phyloP scores from a whole-genome alignment of 1,140 invertebrate species.

The Ephestia elutella region DNA sequence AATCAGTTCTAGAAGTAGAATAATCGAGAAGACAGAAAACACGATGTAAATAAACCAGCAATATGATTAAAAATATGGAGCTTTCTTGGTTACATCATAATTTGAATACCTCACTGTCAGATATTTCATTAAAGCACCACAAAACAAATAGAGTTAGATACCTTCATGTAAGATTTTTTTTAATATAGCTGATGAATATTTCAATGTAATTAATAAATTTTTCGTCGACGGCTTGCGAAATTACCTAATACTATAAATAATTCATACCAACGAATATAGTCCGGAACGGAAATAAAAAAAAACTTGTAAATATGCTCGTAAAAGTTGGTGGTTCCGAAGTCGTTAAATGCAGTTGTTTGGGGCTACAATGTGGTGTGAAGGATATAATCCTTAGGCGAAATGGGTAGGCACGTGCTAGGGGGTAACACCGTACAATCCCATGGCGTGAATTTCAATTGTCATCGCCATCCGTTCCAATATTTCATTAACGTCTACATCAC shows the following conservation, averaged over 20 bases:
- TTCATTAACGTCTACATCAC: not conserved
- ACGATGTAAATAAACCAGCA: too few relatives aligned
- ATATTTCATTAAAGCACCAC: too few relatives aligned
- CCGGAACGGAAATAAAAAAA: conserved; percentile 5
- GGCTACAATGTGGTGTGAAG: conserved; percentile 8
- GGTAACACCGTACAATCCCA: not conserved
- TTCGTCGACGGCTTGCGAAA: not conserved
- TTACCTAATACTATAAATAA: not conserved
- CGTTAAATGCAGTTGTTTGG: conserved; percentile 8
- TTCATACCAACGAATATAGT: not conserved
- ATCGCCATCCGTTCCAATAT: not conserved
- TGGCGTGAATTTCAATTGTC: not conserved
- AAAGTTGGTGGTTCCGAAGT: conserved; percentile 7
- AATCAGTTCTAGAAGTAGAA: not conserved
- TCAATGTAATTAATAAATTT: not conserved
- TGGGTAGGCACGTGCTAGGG: conserved; percentile 2
- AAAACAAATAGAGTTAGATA: too few relatives aligned
- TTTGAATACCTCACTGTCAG: too few relatives aligned
- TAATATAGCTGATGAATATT: not conserved
- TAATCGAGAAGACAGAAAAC: too few relatives aligned
- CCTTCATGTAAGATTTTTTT: too few relatives aligned
- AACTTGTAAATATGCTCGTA: conserved; percentile 6
- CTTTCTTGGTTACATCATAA: too few relatives aligned
- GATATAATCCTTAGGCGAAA: conserved; percentile 8
- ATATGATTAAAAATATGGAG: too few relatives aligned